Base-by-base conservation (phyloP, 2,113 vertebrate genomes). In the Scartelaos histophorus region DNA sequence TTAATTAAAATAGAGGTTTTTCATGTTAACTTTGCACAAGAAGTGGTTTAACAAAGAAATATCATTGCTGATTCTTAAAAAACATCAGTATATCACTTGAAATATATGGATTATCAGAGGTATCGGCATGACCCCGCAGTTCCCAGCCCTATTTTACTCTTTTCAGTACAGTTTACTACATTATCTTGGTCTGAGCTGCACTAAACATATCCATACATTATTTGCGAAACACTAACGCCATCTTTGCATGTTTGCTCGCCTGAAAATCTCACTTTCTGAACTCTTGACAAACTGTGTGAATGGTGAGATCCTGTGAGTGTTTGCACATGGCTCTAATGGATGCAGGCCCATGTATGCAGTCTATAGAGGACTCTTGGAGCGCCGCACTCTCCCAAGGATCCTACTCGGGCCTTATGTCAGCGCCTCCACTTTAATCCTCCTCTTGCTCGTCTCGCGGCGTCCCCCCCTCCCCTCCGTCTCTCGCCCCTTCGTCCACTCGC, bases 401-500 rank as follows among this genome's bases (percentile, higher is more conserved):
- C 61, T 35, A 35, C 60, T 62, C 16, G 60, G 60, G 60, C 60
- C 60, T 62, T 62, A 62, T 62, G 60, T 62, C 29, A 13, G 5
- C 17, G 61, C 61, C 61, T 64, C 38, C 7, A 64, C 34, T 17
- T 38, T 43, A 38, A 21, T 38, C 19, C 61, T 10, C 60, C 60
- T 19, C 60, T 5, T 15, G 3, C 60, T 35, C 61, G 38, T 2
- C 16, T 35, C 34, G 34, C 3, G 5, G 64, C 13, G 22, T 29
- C 29, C 29, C 12, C 11, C 34, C 19, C 19, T 35, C 75, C 51
- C 3, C 25, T 35, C 21, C 1, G 64, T 46, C 58, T 65, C 65
- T 56, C 21, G 5, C 35, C 17, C 73, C 35, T 46, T 65, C 73
- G 38, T 43, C 38, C 38, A 10, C 38, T 43, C 54, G 76, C 69